Base-by-base conservation (phyloP, 35 echinoderm and acorn worm genomes). In the Ophioderma brevispina region DNA sequence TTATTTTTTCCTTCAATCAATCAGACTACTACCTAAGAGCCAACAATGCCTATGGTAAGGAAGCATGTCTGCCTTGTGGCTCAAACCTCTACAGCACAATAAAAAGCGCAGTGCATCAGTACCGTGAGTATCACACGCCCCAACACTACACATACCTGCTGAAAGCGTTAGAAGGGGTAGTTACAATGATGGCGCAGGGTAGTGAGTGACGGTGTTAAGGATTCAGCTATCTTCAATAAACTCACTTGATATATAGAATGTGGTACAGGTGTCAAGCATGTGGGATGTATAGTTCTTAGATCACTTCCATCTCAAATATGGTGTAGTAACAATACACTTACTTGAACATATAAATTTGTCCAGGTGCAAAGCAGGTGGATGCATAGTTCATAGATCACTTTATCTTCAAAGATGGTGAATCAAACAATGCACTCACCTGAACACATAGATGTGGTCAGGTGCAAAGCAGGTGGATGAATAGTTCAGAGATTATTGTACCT, bases 61-160 rank as follows among this genome's bases (percentile, higher is more conserved):
- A 91, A 34, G 77, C 91, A 0, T 99, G 97, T 43, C 50, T 95
- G 40, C 78, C 91, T n/a, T 99, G 97, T 80, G 94, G 94, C 19
- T 84, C 94, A 40, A 94, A 94, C 39, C 82, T 95, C 50, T 88
- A 88, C 82, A 95, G 87, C 38, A 40, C 10, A 70, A 30, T 76
- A 86, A 15, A 76, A 87, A n/a, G 42, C 40, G 19, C 32, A 84
- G 34, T 99, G 97, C 76, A 93, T 95, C 91, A 91, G 90, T 38
- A 92, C 92, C 64, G 8, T 8, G 8, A 93, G 94, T 37, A 46
- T 85, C 15, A 80, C 91, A 37, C 75, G 40, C n/a, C 37, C 84
- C 1, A 43, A 90, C 36, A 84, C 82, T 3, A 64, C 38, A 40
- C 86, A 95, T 95, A 93, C 80, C 87, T 95, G 37, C 80, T 99